Base-by-base conservation (phyloP, 2,888 invertebrate species). In the Hermodice carunculata region DNA sequence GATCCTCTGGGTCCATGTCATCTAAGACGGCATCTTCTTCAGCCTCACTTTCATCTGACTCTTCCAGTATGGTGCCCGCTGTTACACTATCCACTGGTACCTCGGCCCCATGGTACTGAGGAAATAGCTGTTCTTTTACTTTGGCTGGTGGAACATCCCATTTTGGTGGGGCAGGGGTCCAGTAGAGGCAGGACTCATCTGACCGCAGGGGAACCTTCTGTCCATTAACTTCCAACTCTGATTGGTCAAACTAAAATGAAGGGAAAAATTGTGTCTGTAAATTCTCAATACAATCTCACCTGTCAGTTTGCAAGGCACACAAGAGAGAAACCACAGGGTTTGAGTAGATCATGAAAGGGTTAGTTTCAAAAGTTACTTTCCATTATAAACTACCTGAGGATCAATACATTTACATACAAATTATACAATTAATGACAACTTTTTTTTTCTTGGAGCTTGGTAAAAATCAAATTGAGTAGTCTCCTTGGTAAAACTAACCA, bases 101-200 rank as follows among this genome's bases (percentile, higher is more conserved):
- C n/a, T n/a, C 69, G 37, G 73, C 67, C 28, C 80, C 73, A 34
- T 75, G 66, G 66, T 80, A 80, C 28, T 77, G 73, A 22, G 85
- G 81, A 63, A 82, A 85, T 54, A 85, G 66, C 24, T 79, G 57
- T 56, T 81, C 76, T 64, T 78, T 76, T 14, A 85, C 83, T 2
- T 22, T 24, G 1, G 60, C 46, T 11, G 83, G 81, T 17, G 78
- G 69, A 8, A 83, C 78, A 61, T 82, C 80, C 59, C 84, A 76
- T 70, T 84, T 84, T 19, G 85, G 82, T 17, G 85, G 85, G 11
- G 85, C 83, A 8, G 83, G 83, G n/a, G 76, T 76, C 85, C 85
- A 85, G 76, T 81, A 84, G 1, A 83, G 68, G 29, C 79, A 75
- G 0, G 83, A 82, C 53, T 81, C 82, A 65, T 83, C 80, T 48